Evolutionary conservation across 2,113 vertebrate species (phyloP), one percentile per base, ranked within the genome.

Genomic region (Coturnix japonica): DNA sequence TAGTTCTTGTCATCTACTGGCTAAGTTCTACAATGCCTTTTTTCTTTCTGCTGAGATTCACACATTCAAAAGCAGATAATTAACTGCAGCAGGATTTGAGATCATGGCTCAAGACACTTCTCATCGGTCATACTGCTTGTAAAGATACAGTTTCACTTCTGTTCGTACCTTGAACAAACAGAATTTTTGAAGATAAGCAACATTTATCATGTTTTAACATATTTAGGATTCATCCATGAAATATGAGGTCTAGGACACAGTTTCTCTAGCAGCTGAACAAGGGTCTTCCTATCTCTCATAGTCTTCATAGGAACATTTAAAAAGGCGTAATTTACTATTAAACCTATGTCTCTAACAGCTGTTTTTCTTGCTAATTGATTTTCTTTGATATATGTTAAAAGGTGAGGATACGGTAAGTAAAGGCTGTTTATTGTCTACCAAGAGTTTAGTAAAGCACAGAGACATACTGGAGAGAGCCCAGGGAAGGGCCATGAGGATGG

Each of bases 81-180:
- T 88, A 93, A 83, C 56, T 59, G 37, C 26, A 78, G 57, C 28
- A 90, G 25, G 19, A 71, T 73, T 86, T 71, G 46, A 51, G 41
- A 43, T 84, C 77, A 81, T 23, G 57, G 81, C 63, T 86, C 83
- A 78, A 95, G 73, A 74, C 43, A 74, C 18, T 44, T 70, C 26
- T 86, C 56, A 78, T 92, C 81, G 71, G 43, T 87, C 39, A 71
- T 67, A 51, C 25, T 78, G 23, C 31, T 23, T 67, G 28, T 33
- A 59, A 19, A 74, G 10, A 37, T 67, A n/a, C 56, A 84, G 23
- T 13, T 86, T 60, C 28, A 71, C 37, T 92, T 76, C 51, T 86
- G 8, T 41, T 84, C 51, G 49, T 59, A 84, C 31, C 43, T 91
- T 78, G 70, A 94, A 41, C 16, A 73, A 90, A 73, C 26, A 63